phyloP scores from a whole-genome alignment of 1,140 invertebrate genomes.

The Portunus trituberculatus region DNA sequence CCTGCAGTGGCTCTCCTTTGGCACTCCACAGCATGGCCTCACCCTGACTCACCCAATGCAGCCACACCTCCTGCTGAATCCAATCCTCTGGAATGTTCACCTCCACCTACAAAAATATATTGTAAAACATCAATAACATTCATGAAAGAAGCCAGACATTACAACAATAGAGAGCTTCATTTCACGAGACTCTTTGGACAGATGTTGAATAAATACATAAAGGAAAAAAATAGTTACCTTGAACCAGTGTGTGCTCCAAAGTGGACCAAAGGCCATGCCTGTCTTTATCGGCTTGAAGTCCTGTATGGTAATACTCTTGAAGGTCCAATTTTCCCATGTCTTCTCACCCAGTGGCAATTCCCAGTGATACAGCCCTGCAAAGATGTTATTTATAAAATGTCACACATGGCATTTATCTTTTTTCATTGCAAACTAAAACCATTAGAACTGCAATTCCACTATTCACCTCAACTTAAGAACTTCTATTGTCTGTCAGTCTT shows the following conservation, averaged over 20 bases:
- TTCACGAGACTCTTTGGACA: too few relatives aligned
- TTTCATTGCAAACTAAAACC: too few relatives aligned
- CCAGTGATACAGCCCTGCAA: conserved; percentile 49
- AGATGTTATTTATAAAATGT: background rate
- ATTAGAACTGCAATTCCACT: too few relatives aligned
- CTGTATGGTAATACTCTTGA: background rate
- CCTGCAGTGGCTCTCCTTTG: conserved; percentile 40
- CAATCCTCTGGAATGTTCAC: conserved; percentile 32
- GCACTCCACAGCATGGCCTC: conserved; percentile 50
- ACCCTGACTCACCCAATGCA: conserved; percentile 36
- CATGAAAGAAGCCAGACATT: too few relatives aligned
- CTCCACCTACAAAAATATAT: background rate
- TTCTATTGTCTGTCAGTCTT: too few relatives aligned
- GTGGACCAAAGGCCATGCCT: background rate
- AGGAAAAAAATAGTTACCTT: background rate
- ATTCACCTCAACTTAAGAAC: too few relatives aligned
- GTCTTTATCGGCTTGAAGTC: background rate
- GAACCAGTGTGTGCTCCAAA: conserved; percentile 54
- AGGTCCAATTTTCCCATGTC: conserved; percentile 56
- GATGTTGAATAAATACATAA: too few relatives aligned
- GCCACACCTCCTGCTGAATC: conserved; percentile 41
- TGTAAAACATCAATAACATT: too few relatives aligned
- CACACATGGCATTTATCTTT: too few relatives aligned
- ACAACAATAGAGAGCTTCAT: too few relatives aligned
- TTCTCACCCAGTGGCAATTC: conserved; percentile 19